Evolutionary conservation across 1,140 invertebrate genomes (phyloP).

Genomic region (Drosophila pseudoobscura): DNA sequence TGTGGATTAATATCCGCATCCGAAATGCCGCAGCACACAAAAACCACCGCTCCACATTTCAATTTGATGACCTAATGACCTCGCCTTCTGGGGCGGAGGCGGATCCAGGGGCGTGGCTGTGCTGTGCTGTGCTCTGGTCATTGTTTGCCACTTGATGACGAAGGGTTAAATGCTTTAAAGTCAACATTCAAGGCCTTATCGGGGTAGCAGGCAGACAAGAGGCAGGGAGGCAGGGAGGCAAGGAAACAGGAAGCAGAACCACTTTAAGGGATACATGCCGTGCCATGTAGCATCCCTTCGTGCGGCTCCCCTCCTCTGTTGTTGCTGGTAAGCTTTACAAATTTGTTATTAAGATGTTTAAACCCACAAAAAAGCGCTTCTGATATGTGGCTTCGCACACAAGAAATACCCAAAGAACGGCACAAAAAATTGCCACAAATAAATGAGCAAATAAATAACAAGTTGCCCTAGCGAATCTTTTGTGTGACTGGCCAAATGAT

Average conservation of each 20-base stretch:
- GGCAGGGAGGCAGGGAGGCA: too few relatives aligned
- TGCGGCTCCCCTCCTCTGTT: conserved; percentile 5
- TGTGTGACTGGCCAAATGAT: conserved; percentile 24
- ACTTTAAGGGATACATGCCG: conserved; percentile 13
- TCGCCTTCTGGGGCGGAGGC: conserved; percentile 20
- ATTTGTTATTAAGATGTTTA: conserved; percentile 68
- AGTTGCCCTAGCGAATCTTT: conserved; percentile 33
- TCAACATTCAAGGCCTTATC: conserved; percentile 51
- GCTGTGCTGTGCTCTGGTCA: conserved; percentile 17
- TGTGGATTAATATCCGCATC: conserved; percentile 36
- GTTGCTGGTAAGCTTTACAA: conserved; percentile 60
- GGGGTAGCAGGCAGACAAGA: too few relatives aligned
- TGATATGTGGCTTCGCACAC: conserved; percentile 11
- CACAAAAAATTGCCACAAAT: conserved; percentile 57
- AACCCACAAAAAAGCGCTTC: conserved; percentile 36
- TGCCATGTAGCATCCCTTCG: neutral
- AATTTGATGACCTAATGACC: conserved; percentile 71
- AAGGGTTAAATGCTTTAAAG: conserved; percentile 66
- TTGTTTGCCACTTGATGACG: conserved; percentile 40
- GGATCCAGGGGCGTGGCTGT: conserved; percentile 9
- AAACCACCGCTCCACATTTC: conserved; percentile 39
- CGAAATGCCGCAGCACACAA: conserved; percentile 29
- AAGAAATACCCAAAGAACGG: neutral
- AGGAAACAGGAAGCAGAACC: conserved; percentile 4
- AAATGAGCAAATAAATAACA: conserved; percentile 71